Base-by-base conservation (phyloP, 1,140 invertebrate genomes). In the Drosophila virilis region DNA sequence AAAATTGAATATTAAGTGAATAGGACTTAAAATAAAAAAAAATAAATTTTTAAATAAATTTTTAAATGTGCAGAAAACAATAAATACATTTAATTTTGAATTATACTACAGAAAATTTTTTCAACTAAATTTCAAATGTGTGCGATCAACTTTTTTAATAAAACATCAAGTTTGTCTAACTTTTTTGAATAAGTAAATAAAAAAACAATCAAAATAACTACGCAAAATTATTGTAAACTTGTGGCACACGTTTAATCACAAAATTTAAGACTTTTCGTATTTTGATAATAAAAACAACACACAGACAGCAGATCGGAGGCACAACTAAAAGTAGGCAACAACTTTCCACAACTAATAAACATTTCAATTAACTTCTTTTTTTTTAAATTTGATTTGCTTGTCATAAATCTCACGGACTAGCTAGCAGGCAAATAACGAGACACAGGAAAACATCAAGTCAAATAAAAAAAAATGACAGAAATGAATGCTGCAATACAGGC, bases 301-400 rank as follows among this genome's bases (percentile, higher is more conserved):
- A 38, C 32, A 22, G n/a, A 48, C 12, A 22, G 38, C 35, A 15
- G 37, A 65, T 10, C 12, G 22, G 12, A 64, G 0, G 15, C 7
- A 33, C n/a, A 43, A 8, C 32, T 9, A 22, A 9, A 43, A 45
- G 32, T 48, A 48, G 35, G 54, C 50, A 10, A 61, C 13, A 54
- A 45, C 42, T 40, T 60, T 22, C 50, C 15, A 69, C 35, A 61
- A 69, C 46, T 62, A 58, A 45, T 52, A 62, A 68, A 58, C 64
- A 65, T 60, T 77, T 80, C 65, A 74, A 85, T 84, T 84, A 84
- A 64, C 50, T 48, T n/a, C n/a, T n/a, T n/a, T n/a, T n/a, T n/a
- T n/a, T 65, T 68, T 66, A 46, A 85, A 85, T 67, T 60, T 48
- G 35, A 55, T 72, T 74, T 42, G 35, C 46, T 72, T 71, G 75